Percentiles rank a stretch among this genome's conserved stretches.
These are phyloP conservation scores for Dichetophora obliterata DNA, from an alignment of 2,888 invertebrate species.

Conservation along the genomic window DNA sequence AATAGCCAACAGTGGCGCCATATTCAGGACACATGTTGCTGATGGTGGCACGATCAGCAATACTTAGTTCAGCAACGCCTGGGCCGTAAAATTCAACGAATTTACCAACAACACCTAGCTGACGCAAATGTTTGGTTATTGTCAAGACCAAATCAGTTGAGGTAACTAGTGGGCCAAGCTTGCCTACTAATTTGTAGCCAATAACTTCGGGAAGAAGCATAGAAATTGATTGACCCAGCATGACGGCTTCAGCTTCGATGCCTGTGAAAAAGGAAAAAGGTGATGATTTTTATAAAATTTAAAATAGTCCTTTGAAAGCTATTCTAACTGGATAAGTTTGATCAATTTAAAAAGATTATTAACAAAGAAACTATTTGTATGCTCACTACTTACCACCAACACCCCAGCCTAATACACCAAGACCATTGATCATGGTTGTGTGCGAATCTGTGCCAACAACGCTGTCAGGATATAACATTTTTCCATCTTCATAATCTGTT, in stretches of 20 bases:
- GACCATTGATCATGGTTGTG: slow-evolving; percentile 98
- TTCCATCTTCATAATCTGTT: slow-evolving; percentile 67
- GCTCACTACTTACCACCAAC: slow-evolving; percentile 77
- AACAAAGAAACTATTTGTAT: no score
- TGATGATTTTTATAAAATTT: no score
- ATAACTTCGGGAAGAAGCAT: slow-evolving; percentile 97
- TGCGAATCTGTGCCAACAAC: slow-evolving; percentile 99
- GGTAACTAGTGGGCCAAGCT: slow-evolving; percentile 85
- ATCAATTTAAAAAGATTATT: no score
- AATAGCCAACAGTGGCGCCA: slow-evolving; percentile 96
- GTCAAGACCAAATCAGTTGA: slow-evolving; percentile 98
- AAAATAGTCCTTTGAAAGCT: no score
- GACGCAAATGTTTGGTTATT: slow-evolving; percentile 94
- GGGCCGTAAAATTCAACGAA: slow-evolving; percentile 99
- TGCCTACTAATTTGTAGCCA: slow-evolving; percentile 90
- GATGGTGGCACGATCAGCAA: slow-evolving; percentile 97
- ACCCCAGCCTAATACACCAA: slow-evolving; percentile 97
- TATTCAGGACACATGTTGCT: slow-evolving; percentile 99
- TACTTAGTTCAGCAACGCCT: slow-evolving; percentile 89
- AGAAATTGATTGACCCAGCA: slow-evolving; percentile 97
- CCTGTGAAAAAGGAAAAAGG: slow-evolving; percentile 70
- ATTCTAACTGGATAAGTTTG: no score
- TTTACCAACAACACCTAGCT: slow-evolving; percentile 96
- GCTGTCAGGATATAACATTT: slow-evolving; percentile 86
- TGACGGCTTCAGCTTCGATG: slow-evolving; percentile 99